Conservation (phyloP, 2,797 vertebrate species). For the Dallia pectoralis region DNA sequence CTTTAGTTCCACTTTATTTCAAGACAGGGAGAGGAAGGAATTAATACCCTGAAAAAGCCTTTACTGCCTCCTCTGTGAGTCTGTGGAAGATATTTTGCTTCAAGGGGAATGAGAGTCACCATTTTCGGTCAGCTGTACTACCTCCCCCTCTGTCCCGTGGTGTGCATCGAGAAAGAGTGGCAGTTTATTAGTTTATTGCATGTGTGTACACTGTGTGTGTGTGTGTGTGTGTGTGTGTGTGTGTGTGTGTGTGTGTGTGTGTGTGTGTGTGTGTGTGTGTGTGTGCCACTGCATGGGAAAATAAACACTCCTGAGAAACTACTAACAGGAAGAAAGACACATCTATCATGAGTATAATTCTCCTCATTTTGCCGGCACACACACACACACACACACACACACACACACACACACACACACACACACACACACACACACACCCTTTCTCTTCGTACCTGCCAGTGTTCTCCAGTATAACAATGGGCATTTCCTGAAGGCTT, state of each 20-base stretch:
- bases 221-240: slow-evolving; percentile 22
- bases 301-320: slow-evolving; percentile 83
- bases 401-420: slow-evolving; percentile 19
- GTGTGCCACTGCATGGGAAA: slow-evolving; percentile 61
- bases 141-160: slow-evolving; percentile 14
- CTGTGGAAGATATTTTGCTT: slow-evolving; percentile 27
- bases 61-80: slow-evolving; percentile 25
- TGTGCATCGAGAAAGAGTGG: slow-evolving; percentile 21
- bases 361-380: slow-evolving; percentile 19
- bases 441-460: slow-evolving; percentile 42
- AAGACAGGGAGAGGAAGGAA: slow-evolving; percentile 17
- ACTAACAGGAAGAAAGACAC: slow-evolving; percentile 83
- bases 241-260: slow-evolving; percentile 26
- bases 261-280: slow-evolving; percentile 24
- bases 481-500: slow-evolving; percentile 67
- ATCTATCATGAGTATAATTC: slow-evolving; percentile 63
- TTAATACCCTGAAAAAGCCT: slow-evolving; percentile 34
- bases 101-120: slow-evolving; percentile 34
- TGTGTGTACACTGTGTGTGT: slow-evolving; percentile 13
- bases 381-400: slow-evolving; percentile 41
- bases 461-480: slow-evolving; percentile 62
- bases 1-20: slow-evolving; percentile 20
- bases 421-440: slow-evolving; percentile 2
- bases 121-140: slow-evolving; percentile 32
- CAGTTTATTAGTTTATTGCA: background rate